These are phyloP conservation scores for Mesocricetus auratus DNA, from an alignment of 2,113 vertebrate species.

Conservation along the genomic window DNA sequence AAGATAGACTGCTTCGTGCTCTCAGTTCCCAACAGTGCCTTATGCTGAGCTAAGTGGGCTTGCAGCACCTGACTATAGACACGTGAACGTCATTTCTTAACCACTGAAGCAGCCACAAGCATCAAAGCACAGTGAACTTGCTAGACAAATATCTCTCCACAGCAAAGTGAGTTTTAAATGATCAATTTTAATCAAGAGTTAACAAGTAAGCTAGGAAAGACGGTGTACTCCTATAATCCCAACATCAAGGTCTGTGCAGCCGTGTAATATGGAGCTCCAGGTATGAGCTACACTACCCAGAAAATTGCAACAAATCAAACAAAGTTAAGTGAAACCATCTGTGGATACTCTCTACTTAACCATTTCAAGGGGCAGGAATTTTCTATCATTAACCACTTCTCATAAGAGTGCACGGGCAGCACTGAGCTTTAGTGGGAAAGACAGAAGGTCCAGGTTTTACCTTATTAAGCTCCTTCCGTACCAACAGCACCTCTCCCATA, in stretches of 20 bases:
- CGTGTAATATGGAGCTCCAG: background rate
- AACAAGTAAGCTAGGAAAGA: background rate
- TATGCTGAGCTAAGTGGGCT: background rate
- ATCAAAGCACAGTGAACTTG: background rate
- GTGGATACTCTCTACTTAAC: constrained; percentile 15
- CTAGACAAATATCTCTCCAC: constrained; percentile 22
- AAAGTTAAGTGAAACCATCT: background rate
- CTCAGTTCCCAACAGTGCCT: background rate
- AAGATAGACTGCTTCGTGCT: background rate
- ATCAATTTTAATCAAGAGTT: constrained; percentile 28
- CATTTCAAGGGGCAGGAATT: background rate
- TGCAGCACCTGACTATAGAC: background rate
- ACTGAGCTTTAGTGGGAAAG: background rate
- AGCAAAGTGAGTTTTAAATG: background rate
- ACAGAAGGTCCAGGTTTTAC: constrained; percentile 84
- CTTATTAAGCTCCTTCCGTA: constrained; percentile 96
- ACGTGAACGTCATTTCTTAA: background rate
- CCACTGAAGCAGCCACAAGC: background rate
- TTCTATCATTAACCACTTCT: background rate
- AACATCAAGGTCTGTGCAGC: background rate
- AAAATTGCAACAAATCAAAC: background rate
- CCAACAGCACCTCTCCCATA: constrained; percentile 95
- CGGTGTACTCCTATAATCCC: background rate
- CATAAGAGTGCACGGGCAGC: background rate
- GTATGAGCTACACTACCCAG: background rate